Evolutionary conservation across 2,113 vertebrate species (phyloP).

Genomic region (Paracanthobrama guichenoti): DNA sequence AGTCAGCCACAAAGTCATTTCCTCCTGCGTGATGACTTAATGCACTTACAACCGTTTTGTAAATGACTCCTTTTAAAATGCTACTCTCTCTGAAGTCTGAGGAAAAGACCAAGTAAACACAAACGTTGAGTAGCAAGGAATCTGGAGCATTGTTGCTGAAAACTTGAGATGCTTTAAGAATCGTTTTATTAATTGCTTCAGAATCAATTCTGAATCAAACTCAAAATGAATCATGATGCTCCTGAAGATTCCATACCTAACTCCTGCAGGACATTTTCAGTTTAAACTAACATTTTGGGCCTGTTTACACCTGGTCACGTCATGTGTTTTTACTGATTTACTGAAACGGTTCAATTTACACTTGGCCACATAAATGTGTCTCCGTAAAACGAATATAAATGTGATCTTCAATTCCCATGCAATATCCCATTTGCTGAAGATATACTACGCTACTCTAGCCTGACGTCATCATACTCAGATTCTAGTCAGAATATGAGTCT

Average conservation of each 20-base stretch:
- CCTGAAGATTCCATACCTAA: neutral
- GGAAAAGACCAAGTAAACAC: neutral
- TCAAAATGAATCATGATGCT: neutral
- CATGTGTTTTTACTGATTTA: too few relatives aligned
- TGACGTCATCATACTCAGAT: too few relatives aligned
- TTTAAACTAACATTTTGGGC: neutral
- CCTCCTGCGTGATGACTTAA: conserved; percentile 6
- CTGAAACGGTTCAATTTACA: too few relatives aligned
- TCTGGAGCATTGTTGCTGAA: neutral
- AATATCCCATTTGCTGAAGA: too few relatives aligned
- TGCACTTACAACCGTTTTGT: neutral
- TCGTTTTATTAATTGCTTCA: neutral
- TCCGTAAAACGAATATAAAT: too few relatives aligned
- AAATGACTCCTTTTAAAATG: neutral
- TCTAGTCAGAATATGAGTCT: too few relatives aligned
- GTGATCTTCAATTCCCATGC: too few relatives aligned
- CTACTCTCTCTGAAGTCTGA: neutral
- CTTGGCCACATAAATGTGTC: too few relatives aligned
- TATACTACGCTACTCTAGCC: too few relatives aligned
- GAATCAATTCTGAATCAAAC: neutral
- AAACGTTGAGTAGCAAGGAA: neutral
- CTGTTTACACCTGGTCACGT: too few relatives aligned
- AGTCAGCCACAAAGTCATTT: conserved; percentile 9
- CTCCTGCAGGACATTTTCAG: neutral
- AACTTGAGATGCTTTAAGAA: neutral